Percentiles rank a stretch among this genome's conserved stretches.
Evolutionary conservation across 2,797 vertebrate genomes (phyloP).

Genomic region (Microtus californicus): DNA sequence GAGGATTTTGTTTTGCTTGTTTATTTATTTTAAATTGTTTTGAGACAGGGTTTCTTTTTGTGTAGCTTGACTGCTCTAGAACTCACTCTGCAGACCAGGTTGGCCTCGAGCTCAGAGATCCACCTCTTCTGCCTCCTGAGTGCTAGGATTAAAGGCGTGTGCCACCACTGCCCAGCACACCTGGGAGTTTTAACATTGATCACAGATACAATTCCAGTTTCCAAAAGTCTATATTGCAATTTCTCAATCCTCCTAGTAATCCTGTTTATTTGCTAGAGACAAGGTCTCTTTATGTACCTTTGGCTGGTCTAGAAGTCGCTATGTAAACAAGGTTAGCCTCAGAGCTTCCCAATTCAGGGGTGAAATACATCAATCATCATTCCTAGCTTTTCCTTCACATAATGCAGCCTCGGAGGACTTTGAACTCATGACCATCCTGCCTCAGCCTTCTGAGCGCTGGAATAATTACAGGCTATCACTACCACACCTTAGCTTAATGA

Average conservation of each 20-base stretch:
- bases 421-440: not conserved
- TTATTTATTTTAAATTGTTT: not conserved
- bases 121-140: not conserved
- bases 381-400: not conserved
- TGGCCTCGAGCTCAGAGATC: not conserved
- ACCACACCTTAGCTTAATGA: not conserved
- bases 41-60: not conserved
- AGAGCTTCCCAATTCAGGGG: not conserved
- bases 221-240: not conserved
- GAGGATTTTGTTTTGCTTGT: not conserved
- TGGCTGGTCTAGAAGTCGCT: not conserved
- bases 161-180: not conserved
- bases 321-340: not conserved
- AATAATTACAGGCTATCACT: not conserved
- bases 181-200: conserved; percentile 7
- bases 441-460: not conserved
- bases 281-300: not conserved
- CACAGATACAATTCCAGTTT: not conserved
- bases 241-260: not conserved
- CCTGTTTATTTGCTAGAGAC: not conserved
- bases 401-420: not conserved
- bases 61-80: not conserved
- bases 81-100: not conserved
- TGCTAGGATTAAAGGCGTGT: not conserved
- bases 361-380: not conserved